Evolutionary conservation across 1,140 invertebrate species (phyloP).

Genomic region (Matsumurasca onukii): DNA sequence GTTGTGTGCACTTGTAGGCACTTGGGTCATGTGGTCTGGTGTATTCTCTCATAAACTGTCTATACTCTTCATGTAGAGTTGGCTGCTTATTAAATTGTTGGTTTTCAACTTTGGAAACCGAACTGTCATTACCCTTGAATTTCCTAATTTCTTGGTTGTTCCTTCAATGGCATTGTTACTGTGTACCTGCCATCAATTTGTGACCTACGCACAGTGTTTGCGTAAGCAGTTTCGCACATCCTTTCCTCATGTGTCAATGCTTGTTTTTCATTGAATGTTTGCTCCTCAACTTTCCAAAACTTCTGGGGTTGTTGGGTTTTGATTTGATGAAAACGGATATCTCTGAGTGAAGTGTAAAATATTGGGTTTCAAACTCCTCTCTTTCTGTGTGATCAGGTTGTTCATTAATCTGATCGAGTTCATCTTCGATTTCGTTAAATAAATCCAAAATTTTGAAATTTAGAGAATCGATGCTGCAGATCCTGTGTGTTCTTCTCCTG

Average conservation of each 20-base stretch:
- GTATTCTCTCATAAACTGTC: too few species aligned
- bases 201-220: too few species aligned
- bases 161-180: background rate
- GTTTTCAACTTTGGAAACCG: too few species aligned
- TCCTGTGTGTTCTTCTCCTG: background rate
- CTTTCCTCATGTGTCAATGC: too few species aligned
- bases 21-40: too few species aligned
- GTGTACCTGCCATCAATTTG: background rate
- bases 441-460: background rate
- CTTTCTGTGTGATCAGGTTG: background rate
- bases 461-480: background rate
- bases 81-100: too few species aligned
- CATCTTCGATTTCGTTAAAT: background rate
- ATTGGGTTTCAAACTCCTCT: background rate
- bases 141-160: too few species aligned
- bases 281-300: too few species aligned
- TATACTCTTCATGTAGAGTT: too few species aligned
- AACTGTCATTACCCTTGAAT: too few species aligned
- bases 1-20: too few species aligned
- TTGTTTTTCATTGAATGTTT: too few species aligned
- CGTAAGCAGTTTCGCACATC: background rate
- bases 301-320: background rate
- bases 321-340: background rate
- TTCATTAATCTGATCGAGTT: background rate
- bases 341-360: background rate